A percentile compares a stretch with the other conserved stretches of the same genome.
Conservation (phyloP, 1,140 invertebrate species). For the Bombus impatiens region DNA sequence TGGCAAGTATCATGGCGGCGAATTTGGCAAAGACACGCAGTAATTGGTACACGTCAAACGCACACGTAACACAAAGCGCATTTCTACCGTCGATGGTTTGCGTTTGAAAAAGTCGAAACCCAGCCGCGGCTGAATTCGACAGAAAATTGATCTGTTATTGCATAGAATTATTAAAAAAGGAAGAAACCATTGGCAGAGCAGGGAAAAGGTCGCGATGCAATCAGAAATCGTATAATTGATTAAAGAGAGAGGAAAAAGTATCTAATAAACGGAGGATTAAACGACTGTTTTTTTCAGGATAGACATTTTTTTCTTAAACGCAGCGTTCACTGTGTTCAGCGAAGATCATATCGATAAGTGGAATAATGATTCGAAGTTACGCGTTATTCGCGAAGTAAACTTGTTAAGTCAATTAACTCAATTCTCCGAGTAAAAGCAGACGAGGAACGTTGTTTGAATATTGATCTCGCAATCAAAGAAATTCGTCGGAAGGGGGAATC, state of each 20-base stretch:
- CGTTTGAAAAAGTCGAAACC: background rate
- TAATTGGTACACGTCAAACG: constrained; percentile 18
- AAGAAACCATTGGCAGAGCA: background rate
- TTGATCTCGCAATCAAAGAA: too few relatives aligned
- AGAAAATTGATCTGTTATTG: constrained; percentile 1
- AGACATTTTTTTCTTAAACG: too few relatives aligned
- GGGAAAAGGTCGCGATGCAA: background rate
- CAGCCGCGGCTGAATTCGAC: constrained; percentile 7
- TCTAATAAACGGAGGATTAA: too few relatives aligned
- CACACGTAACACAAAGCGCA: constrained; percentile 1
- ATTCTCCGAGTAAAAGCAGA: too few relatives aligned
- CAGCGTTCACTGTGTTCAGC: too few relatives aligned
- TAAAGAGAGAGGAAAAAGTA: background rate
- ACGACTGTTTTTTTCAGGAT: too few relatives aligned
- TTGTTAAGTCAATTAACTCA: accelerated
- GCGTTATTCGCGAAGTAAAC: too few relatives aligned
- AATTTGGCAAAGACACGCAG: constrained; percentile 16
- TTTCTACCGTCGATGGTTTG: constrained; percentile 1
- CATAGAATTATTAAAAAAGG: background rate
- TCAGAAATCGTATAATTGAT: background rate
- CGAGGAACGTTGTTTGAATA: too few relatives aligned
- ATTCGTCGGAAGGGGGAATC: too few relatives aligned
- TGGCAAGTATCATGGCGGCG: background rate
- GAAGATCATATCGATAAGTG: too few relatives aligned
- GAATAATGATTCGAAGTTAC: accelerated